Evolutionary conservation across 2,113 vertebrate species (phyloP).

Genomic region (Helogale parvula): DNA sequence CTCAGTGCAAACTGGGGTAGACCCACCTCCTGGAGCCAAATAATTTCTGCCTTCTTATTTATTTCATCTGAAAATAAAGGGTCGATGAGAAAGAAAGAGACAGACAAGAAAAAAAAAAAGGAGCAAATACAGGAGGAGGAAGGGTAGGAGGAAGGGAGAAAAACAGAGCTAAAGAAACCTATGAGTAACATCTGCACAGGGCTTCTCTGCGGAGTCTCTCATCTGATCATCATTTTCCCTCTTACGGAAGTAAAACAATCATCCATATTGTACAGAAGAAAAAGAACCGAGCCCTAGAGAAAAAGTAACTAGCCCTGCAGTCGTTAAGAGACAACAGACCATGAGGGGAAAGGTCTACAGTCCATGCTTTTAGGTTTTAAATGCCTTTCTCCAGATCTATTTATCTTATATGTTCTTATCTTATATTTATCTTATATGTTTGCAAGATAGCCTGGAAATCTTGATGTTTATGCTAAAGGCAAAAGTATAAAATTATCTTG

Average conservation of each 20-base stretch:
- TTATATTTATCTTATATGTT: background rate
- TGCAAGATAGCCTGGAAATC: background rate
- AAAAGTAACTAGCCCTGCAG: background rate
- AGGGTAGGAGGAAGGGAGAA: too few species aligned
- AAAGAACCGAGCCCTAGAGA: background rate
- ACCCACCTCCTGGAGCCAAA: rapidly evolving
- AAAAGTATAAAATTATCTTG: background rate
- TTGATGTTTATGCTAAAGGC: background rate
- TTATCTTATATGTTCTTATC: background rate
- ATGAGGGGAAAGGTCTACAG: background rate
- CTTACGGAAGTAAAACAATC: background rate
- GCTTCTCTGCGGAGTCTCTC: background rate
- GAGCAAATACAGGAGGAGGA: too few species aligned
- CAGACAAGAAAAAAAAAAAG: background rate
- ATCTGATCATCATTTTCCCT: background rate
- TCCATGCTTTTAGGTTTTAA: background rate
- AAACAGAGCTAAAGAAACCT: background rate
- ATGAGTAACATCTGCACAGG: rapidly evolving
- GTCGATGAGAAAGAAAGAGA: background rate
- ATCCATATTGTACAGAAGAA: background rate
- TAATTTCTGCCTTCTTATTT: background rate
- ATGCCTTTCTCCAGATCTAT: background rate
- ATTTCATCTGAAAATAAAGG: background rate
- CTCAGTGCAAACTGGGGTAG: rapidly evolving
- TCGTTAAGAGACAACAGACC: background rate